Conservation (phyloP, 1,140 invertebrate genomes). For the Trachymyrmex septentrionalis region DNA sequence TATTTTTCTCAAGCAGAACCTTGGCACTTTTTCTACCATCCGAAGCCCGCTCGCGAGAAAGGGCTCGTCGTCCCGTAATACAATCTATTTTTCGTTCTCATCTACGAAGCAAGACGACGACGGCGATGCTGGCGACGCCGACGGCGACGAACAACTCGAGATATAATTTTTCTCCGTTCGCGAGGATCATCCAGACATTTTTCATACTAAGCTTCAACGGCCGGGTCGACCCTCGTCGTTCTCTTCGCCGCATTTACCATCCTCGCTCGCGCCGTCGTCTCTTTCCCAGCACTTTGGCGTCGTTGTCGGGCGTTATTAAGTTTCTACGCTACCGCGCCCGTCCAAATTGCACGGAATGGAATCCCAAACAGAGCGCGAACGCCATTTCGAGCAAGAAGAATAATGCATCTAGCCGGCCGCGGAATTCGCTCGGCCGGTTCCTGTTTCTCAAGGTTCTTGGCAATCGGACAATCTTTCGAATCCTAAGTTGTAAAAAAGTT, state of each 20-base stretch:
- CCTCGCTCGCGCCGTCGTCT: slow-evolving; percentile 56
- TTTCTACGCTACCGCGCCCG: slow-evolving; percentile 65
- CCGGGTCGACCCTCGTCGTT: slow-evolving; percentile 62
- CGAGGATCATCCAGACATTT: slow-evolving; percentile 80
- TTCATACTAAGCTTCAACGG: slow-evolving; percentile 80
- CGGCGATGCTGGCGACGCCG: slow-evolving; percentile 36
- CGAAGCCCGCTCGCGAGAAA: slow-evolving; percentile 31
- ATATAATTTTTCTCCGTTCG: slow-evolving; percentile 80
- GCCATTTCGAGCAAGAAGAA: slow-evolving; percentile 63
- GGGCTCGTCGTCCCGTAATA: slow-evolving; percentile 42
- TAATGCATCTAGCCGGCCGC: slow-evolving; percentile 67
- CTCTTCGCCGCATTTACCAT: slow-evolving; percentile 58
- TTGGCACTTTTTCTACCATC: slow-evolving; percentile 33
- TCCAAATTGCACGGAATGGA: slow-evolving; percentile 75
- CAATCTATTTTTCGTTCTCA: slow-evolving; percentile 62
- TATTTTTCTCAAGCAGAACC: slow-evolving; percentile 48
- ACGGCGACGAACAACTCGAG: slow-evolving; percentile 64
- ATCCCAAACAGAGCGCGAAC: slow-evolving; percentile 73
- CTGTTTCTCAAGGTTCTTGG: slow-evolving; percentile 5
- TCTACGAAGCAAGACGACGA: slow-evolving; percentile 55
- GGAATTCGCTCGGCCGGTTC: slow-evolving; percentile 52
- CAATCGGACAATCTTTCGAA: not conserved
- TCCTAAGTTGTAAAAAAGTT: slow-evolving; percentile 14
- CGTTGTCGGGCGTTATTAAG: slow-evolving; percentile 74
- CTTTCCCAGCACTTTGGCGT: slow-evolving; percentile 62